Evolutionary conservation across 2,797 vertebrate genomes (phyloP).

Genomic region (Phataginus tricuspis): DNA sequence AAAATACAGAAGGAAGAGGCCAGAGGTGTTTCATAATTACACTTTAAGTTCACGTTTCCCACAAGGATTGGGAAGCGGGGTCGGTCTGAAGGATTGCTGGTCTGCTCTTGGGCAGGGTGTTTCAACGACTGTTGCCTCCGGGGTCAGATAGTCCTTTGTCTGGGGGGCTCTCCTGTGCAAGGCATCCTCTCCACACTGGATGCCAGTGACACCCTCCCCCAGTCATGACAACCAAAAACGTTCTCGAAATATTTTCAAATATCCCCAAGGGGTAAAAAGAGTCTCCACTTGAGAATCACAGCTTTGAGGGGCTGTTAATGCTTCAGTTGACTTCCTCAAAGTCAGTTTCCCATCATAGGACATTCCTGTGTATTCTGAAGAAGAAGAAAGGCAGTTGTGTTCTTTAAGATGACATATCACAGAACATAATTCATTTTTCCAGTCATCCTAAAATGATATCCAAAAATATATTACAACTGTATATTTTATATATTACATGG

Average conservation of each 20-base stretch:
- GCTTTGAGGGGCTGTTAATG: not conserved
- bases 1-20: not conserved
- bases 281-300: not conserved
- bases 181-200: not conserved
- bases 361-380: not conserved
- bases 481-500: not conserved
- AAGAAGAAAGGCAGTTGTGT: not conserved
- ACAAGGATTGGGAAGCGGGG: not conserved
- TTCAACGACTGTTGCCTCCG: fast-evolving
- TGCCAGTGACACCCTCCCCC: not conserved
- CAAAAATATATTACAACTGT: not conserved
- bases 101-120: not conserved
- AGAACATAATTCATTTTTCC: not conserved
- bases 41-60: not conserved
- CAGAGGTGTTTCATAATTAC: not conserved
- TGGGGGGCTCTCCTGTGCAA: not conserved
- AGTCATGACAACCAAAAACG: not conserved
- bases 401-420: not conserved
- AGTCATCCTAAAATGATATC: not conserved
- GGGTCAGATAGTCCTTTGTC: not conserved
- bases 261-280: no score
- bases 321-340: not conserved
- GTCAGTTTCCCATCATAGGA: not conserved
- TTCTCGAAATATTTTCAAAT: not conserved
- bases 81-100: not conserved